These are phyloP conservation scores for Fulica atra DNA, from an alignment of 2,113 vertebrate species.

Conservation along the genomic window DNA sequence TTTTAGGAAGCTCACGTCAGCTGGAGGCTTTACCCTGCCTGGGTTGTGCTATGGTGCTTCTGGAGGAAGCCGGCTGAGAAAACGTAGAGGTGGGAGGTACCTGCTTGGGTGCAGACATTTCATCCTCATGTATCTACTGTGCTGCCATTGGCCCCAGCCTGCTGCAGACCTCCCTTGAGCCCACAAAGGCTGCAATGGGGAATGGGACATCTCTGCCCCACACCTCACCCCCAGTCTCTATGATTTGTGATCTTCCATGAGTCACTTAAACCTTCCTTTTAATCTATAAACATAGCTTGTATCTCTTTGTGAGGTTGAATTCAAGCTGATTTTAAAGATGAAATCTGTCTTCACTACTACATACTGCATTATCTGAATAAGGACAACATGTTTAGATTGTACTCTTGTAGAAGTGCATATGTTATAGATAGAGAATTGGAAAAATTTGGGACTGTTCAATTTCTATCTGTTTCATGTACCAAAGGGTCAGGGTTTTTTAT, in stretches of 20 bases:
- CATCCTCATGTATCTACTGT: fast-evolving
- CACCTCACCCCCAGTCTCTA: neutral
- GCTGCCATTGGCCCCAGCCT: neutral
- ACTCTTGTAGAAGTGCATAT: neutral
- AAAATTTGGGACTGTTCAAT: neutral
- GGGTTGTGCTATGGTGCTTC: neutral
- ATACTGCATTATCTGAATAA: neutral
- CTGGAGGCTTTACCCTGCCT: neutral
- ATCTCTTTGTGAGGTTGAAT: neutral
- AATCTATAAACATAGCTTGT: neutral
- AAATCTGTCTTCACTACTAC: neutral
- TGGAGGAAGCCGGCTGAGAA: neutral
- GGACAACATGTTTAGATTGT: neutral
- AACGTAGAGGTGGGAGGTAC: neutral
- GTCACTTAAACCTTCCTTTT: neutral
- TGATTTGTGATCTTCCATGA: fast-evolving
- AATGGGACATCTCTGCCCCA: fast-evolving
- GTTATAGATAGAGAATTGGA: neutral
- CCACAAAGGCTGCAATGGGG: neutral
- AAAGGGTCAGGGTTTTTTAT: no score
- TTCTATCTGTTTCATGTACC: neutral
- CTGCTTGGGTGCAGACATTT: neutral
- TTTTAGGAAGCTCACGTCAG: neutral
- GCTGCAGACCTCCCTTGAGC: neutral
- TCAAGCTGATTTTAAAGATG: neutral